Evolutionary conservation across 1,140 invertebrate genomes (phyloP).

Genomic region (Megalonaias nervosa): DNA sequence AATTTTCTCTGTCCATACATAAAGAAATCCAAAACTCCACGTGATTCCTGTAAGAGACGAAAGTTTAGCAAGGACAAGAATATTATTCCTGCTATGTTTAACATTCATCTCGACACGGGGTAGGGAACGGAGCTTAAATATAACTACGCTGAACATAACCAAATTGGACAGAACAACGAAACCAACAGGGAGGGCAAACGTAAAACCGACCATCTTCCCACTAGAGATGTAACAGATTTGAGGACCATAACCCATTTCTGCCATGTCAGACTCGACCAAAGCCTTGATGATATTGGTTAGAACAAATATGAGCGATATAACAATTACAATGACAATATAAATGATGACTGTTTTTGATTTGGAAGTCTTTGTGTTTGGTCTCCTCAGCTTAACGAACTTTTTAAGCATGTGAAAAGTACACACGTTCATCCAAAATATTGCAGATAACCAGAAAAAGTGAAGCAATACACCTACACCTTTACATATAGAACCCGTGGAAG

Average conservation of each 20-base stretch:
- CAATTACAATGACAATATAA: neutral
- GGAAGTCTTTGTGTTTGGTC: neutral
- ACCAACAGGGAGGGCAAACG: constrained; percentile 16
- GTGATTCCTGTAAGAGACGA: constrained; percentile 25
- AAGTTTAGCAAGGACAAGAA: constrained; percentile 9
- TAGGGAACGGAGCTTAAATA: neutral
- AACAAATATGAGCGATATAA: neutral
- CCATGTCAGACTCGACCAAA: neutral
- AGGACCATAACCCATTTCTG: constrained; percentile 17
- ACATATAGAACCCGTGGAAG: neutral
- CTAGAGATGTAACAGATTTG: constrained; percentile 10
- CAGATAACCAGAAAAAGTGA: constrained; percentile 8
- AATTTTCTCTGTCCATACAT: neutral
- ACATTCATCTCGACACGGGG: neutral
- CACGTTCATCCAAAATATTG: constrained; percentile 19
- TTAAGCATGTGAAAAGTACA: constrained; percentile 19
- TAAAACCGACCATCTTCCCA: neutral
- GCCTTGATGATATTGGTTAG: neutral
- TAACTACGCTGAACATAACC: constrained; percentile 16
- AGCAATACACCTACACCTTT: constrained; percentile 1
- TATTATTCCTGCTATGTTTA: constrained; percentile 8
- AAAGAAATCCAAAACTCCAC: constrained; percentile 30
- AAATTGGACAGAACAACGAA: constrained; percentile 17
- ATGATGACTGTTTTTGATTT: neutral
- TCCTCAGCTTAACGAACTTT: neutral